A percentile compares a stretch with the other conserved stretches of the same genome.
Conservation (phyloP, 2,113 vertebrate species). For the Sinocyclocheilus anophthalmus region DNA sequence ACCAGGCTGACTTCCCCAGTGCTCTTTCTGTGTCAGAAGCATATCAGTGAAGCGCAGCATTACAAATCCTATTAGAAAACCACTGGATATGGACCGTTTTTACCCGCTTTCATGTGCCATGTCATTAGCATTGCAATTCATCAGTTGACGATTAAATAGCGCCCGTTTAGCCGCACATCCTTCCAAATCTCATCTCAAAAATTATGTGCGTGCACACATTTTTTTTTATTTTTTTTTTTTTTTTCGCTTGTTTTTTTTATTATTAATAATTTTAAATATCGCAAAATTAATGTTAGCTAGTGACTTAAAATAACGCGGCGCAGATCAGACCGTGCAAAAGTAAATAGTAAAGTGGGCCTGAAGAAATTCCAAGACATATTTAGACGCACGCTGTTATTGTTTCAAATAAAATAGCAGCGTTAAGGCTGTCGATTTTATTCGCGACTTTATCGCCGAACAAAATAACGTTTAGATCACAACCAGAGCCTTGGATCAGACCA, state of each 20-base stretch:
- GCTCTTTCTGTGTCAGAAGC: conserved; percentile 61
- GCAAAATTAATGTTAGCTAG: not conserved
- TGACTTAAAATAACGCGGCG: not conserved
- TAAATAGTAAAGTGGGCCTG: not conserved
- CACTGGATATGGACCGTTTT: conserved; percentile 86
- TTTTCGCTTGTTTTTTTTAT: too few relatives aligned
- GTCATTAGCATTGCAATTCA: conserved; percentile 89
- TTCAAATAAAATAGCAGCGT: not conserved
- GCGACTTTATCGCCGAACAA: not conserved
- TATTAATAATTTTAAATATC: not conserved
- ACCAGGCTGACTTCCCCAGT: conserved; percentile 54
- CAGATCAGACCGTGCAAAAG: not conserved
- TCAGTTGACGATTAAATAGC: conserved; percentile 84
- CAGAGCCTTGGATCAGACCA: too few relatives aligned
- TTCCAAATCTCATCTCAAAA: not conserved
- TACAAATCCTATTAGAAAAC: conserved; percentile 94
- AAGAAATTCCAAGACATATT: not conserved
- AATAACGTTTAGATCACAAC: not conserved
- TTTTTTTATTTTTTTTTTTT: too few relatives aligned
- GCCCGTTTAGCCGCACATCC: conserved; percentile 73
- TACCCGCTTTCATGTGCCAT: conserved; percentile 81
- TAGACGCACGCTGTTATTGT: not conserved
- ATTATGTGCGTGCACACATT: not conserved
- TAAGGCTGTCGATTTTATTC: not conserved
- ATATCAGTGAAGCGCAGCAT: conserved; percentile 83